Evolutionary conservation across 2,888 invertebrate genomes (phyloP).

Genomic region (Augiades crinisus): DNA sequence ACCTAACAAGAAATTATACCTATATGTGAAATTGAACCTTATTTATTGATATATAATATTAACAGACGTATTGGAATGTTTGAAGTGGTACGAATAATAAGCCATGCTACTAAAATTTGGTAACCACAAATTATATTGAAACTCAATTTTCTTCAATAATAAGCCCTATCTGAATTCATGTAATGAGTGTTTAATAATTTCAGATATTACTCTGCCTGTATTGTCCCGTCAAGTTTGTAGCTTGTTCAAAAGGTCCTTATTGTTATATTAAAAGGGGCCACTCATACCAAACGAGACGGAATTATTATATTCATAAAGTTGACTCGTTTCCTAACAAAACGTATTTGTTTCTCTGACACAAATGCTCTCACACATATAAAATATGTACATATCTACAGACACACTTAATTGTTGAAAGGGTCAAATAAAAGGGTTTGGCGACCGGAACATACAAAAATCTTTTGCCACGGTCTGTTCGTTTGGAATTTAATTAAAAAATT

Average conservation of each 20-base stretch:
- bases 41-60: too few relatives aligned
- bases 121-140: slow-evolving; percentile 15
- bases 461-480: slow-evolving; percentile 6
- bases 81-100: not conserved
- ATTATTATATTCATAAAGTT: slow-evolving; percentile 19
- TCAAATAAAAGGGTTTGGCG: slow-evolving; percentile 20
- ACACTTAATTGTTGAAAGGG: slow-evolving; percentile 17
- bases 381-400: not conserved
- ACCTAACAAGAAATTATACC: too few relatives aligned
- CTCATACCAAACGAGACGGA: slow-evolving; percentile 13
- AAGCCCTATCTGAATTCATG: slow-evolving; percentile 13
- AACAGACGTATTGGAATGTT: too few relatives aligned
- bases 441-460: slow-evolving; percentile 25
- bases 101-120: not conserved
- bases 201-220: slow-evolving; percentile 18
- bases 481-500: slow-evolving; percentile 26
- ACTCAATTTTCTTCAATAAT: slow-evolving; percentile 8
- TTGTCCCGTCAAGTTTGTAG: slow-evolving; percentile 13
- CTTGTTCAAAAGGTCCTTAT: slow-evolving; percentile 19
- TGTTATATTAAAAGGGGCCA: slow-evolving; percentile 18
- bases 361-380: not conserved
- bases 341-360: slow-evolving; percentile 2
- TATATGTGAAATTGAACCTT: too few relatives aligned
- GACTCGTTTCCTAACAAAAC: slow-evolving; percentile 12
- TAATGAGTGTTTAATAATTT: slow-evolving; percentile 25